Evolutionary conservation across 35 echinoderm and acorn worm species (phyloP).

Genomic region (Holothuria glaberrima): DNA sequence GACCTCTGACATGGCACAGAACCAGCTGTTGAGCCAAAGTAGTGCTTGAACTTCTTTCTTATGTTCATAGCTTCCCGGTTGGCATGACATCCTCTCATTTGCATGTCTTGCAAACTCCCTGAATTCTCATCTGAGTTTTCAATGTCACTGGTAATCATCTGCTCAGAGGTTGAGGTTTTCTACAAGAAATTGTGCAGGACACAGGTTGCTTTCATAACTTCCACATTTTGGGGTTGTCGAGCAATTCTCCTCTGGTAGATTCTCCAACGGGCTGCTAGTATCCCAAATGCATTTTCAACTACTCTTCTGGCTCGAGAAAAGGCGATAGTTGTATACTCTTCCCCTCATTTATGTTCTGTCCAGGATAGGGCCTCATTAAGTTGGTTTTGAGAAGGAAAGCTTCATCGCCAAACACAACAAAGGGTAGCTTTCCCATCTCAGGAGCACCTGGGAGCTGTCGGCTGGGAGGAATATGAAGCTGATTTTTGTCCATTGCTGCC

Average conservation of each 20-base stretch:
- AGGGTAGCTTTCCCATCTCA: constrained; percentile 28
- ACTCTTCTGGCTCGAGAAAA: constrained; percentile 65
- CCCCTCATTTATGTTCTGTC: neutral
- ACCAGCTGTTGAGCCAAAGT: neutral
- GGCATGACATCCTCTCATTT: neutral
- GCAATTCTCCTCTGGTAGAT: constrained; percentile 11
- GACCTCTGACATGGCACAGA: neutral
- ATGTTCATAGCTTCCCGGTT: neutral
- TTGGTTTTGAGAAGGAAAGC: constrained; percentile 49
- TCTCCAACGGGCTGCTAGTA: constrained; percentile 64
- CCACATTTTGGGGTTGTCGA: neutral
- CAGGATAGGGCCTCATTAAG: constrained; percentile 49
- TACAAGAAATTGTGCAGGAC: constrained; percentile 22
- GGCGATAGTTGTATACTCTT: constrained; percentile 73
- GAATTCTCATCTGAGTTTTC: neutral
- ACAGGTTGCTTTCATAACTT: constrained; percentile 4
- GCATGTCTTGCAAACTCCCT: neutral
- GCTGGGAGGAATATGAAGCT: constrained; percentile 25
- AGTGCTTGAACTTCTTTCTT: neutral
- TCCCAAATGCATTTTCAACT: constrained; percentile 80
- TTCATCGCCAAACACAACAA: constrained; percentile 51
- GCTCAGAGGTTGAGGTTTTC: too few relatives aligned
- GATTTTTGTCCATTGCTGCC: neutral
- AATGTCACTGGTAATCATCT: too few relatives aligned
- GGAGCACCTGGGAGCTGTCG: constrained; percentile 13